These are phyloP conservation scores for Patella ulyssiponensis DNA, from an alignment of 2,888 invertebrate genomes.

Conservation along the genomic window DNA sequence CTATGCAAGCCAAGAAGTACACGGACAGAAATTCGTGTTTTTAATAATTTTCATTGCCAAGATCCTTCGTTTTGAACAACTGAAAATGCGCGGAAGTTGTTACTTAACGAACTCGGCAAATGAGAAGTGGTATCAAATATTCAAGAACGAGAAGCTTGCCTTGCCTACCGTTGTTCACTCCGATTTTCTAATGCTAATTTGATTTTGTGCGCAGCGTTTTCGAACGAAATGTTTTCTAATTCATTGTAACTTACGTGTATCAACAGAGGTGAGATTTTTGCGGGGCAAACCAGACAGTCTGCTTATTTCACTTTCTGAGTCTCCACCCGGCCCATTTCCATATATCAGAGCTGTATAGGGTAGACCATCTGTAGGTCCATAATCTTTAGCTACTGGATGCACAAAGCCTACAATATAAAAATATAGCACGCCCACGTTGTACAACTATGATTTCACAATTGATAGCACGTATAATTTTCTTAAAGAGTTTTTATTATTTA, in stretches of 20 bases:
- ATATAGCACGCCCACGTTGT: neutral
- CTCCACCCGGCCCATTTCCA: constrained; percentile 61
- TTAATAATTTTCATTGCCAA: no score
- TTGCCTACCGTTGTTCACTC: neutral
- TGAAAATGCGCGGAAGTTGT: neutral
- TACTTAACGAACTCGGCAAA: neutral
- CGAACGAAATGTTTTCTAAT: no score
- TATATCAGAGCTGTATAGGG: constrained; percentile 63
- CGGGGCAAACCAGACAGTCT: constrained; percentile 28
- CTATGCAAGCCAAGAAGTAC: no score
- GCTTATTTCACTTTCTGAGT: neutral
- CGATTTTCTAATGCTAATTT: neutral
- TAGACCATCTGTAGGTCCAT: constrained; percentile 41
- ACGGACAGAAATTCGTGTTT: no score
- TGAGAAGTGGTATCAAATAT: neutral
- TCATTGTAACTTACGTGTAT: constrained; percentile 45
- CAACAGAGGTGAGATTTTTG: constrained; percentile 44
- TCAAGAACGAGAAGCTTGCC: neutral
- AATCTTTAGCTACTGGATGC: constrained; percentile 14
- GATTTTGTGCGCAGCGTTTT: neutral
- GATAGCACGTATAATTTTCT: no score
- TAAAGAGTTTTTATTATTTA: no score
- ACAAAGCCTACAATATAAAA: constrained; percentile 16
- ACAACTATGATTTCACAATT: neutral
- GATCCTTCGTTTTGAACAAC: no score